These are phyloP conservation scores for Bactericera cockerelli DNA, from an alignment of 1,140 invertebrate genomes.

Conservation along the genomic window DNA sequence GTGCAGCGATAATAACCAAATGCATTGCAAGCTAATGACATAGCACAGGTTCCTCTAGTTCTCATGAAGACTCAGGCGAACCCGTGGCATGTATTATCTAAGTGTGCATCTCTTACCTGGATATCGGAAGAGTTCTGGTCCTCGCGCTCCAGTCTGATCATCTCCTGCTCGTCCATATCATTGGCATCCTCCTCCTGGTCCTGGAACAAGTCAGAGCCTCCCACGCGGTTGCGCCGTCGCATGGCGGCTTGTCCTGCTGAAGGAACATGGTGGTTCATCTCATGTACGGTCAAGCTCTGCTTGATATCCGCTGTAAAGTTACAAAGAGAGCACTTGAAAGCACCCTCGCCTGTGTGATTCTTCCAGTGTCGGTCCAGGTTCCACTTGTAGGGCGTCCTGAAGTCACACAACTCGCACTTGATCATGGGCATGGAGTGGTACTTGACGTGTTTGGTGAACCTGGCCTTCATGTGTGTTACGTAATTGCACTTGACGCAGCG, in stretches of 20 bases:
- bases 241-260: slow-evolving; percentile 40
- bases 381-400: slow-evolving; percentile 82
- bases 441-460: slow-evolving; percentile 87
- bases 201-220: slow-evolving; percentile 43
- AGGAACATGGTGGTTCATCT: slow-evolving; percentile 74
- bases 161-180: slow-evolving; percentile 29
- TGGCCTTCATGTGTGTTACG: slow-evolving; percentile 71
- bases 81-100: too few species aligned
- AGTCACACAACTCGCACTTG: slow-evolving; percentile 83
- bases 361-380: slow-evolving; percentile 84
- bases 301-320: slow-evolving; percentile 85
- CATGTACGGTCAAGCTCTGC: slow-evolving; percentile 79
- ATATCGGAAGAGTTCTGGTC: slow-evolving; percentile 20
- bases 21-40: too few species aligned
- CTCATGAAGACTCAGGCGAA: too few species aligned
- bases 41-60: too few species aligned
- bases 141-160: slow-evolving; percentile 30
- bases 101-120: background rate
- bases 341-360: slow-evolving; percentile 69
- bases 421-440: slow-evolving; percentile 87
- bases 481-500: slow-evolving; percentile 78
- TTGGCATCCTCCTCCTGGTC: slow-evolving; percentile 26
- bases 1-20: too few species aligned
- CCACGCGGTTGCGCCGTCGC: slow-evolving; percentile 45
- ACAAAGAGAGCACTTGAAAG: slow-evolving; percentile 70